phyloP scores from a whole-genome alignment of 2,888 invertebrate genomes.

The Hedychridium roseum region DNA sequence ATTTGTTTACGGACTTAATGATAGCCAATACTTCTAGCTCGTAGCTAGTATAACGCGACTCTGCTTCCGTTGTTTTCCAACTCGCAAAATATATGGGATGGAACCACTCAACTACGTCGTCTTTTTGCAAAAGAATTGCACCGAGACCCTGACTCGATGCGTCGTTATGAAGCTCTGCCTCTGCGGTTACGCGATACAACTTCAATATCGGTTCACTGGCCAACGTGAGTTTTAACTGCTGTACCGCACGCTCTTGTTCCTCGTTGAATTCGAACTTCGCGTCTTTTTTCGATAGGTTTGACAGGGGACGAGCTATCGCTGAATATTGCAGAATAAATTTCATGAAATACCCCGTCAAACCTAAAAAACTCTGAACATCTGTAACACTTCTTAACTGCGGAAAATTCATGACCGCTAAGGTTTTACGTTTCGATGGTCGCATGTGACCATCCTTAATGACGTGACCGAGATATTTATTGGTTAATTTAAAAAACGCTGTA shows the following conservation, averaged over 20 bases:
- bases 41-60: constrained; percentile 13
- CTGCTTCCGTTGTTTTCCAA: constrained; percentile 6
- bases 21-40: constrained; percentile 18
- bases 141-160: constrained; percentile 20
- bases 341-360: no score
- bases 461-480: no score
- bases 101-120: constrained; percentile 12
- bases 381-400: no score
- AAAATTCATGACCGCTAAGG: no score
- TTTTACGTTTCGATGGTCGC: no score
- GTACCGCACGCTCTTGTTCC: background rate
- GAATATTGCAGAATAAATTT: no score
- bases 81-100: constrained; percentile 20
- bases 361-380: no score
- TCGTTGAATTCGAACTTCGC: background rate
- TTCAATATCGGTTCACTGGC: background rate
- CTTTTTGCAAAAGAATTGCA: constrained; percentile 15
- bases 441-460: no score
- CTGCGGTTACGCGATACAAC: constrained; percentile 7
- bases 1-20: constrained; percentile 8
- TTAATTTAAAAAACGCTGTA: no score
- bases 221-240: background rate
- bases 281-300: no score
- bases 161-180: constrained; percentile 23
- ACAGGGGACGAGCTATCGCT: no score